A percentile compares a stretch with the other conserved stretches of the same genome.
Evolutionary conservation across 2,113 vertebrate species (phyloP).

Genomic region (Grantiella picta): DNA sequence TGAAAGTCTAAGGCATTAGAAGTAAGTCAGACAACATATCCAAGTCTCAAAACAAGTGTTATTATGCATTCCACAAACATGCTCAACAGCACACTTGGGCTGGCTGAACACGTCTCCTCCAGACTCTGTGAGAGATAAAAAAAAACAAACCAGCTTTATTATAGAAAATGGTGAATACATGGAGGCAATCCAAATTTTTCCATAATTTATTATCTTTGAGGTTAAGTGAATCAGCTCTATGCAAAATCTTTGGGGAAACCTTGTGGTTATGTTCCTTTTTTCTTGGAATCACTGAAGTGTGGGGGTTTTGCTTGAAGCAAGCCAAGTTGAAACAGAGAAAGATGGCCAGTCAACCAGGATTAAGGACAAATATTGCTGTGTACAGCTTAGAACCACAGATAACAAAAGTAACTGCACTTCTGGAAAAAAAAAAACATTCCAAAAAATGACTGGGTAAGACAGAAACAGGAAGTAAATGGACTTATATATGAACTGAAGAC

Average conservation of each 20-base stretch:
- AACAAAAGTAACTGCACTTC: background rate
- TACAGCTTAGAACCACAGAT: background rate
- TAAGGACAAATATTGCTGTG: background rate
- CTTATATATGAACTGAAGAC: background rate
- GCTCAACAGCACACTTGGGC: background rate
- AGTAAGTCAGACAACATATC: slow-evolving; percentile 12
- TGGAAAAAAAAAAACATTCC: background rate
- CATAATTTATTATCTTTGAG: slow-evolving; percentile 29
- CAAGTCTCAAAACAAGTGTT: background rate
- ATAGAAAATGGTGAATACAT: background rate
- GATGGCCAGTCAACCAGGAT: background rate
- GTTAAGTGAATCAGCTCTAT: slow-evolving; percentile 43
- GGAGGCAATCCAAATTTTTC: background rate
- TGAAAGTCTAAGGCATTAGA: background rate
- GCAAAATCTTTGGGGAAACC: slow-evolving; percentile 42
- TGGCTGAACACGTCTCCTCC: background rate
- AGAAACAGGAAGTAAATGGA: background rate
- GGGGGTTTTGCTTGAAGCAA: slow-evolving; percentile 19
- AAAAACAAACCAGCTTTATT: background rate
- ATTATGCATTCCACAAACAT: background rate
- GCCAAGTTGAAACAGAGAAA: slow-evolving; percentile 16
- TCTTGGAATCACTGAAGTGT: slow-evolving; percentile 43
- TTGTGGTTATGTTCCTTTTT: slow-evolving; percentile 23
- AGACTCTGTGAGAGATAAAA: background rate
- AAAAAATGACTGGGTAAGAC: background rate